Evolutionary conservation across 2,888 invertebrate genomes (phyloP), one percentile per base, ranked within the genome.

Genomic region (Protodeltote pygarga): DNA sequence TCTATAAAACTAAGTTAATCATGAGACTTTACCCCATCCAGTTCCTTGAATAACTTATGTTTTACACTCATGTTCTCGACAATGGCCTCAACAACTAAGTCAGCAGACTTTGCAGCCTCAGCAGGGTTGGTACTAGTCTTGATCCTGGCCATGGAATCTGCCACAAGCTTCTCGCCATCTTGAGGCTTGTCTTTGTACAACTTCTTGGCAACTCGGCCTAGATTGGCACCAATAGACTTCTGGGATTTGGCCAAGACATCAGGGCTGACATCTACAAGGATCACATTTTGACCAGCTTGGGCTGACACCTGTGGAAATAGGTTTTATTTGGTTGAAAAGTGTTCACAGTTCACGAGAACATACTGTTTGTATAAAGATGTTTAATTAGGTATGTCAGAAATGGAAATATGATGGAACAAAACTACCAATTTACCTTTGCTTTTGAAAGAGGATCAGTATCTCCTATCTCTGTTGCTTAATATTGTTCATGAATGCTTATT

Each of bases 31-130:
- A 94, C 94, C 65, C 87, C 85, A 87, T 98, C 97, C 34, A 97
- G 92, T 52, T 92, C 92, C 48, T 93, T 92, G 75, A 98, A 97
- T 3, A 98, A 85, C 67, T 96, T 94, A 74, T 96, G 95, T 79
- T 97, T 97, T 0, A 94, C 85, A 37, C 94, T 94, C 49, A 98
- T 87, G 75, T 96, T 97, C 83, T 98, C 98, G 6, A 97, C 94
- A 75, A 98, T 96, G 0, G 98, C 98, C 85, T 98, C 98, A 8
- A 98, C 93, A 2, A 98, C 95, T 47, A 98, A 83, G 82, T 97
- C 97, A 0, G 95, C 92, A 11, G 93, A 87, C 77, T 94, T 93
- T 0, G 95, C 95, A 24, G 73, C 68, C 24, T 94, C 87, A 0
- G 95, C 95, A 3, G 95, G 93, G 42, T 93, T 93, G 1, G 95